Evolutionary conservation across 2,113 vertebrate species (phyloP), one percentile per base, ranked within the genome.

Genomic region (Tautogolabrus adspersus): DNA sequence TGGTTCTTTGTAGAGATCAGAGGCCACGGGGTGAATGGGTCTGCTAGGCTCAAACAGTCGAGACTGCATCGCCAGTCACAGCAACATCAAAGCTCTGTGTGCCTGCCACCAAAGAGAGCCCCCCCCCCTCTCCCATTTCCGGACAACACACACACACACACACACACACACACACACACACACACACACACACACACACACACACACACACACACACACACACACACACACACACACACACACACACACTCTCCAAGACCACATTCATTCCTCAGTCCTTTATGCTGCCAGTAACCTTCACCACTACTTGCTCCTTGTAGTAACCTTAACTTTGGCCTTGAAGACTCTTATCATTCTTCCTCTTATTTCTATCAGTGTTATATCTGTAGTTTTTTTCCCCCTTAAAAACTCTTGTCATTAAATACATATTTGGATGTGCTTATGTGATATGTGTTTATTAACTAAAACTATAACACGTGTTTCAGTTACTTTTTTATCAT

Each of bases 1-100:
- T 75, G 65, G 75, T 72, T 76, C 76, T 88, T 82, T 88, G 63
- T 82, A 79, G 70, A 85, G 85, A 91, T 90, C 82, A 83, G 78
- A 88, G 81, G 66, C 75, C 61, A 72, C 21, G 23, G 64, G 83
- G 72, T 77, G 63, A 81, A 71, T 71, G 77, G 63, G 81, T 79
- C 63, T 81, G 70, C 77, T 72, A 77, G 81, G 87, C 83, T 79
- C 79, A 76, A 60, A 57, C 64, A 72, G 73, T 66, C 55, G 5
- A 47, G 34, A 70, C 77, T 63, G 71, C 8, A 40, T 51, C 72
- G 82, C 81, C 83, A 78, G 86, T 57, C 52, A 80, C 11, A 61
- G 46, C 60, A 75, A 87, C 84, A 86, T 91, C 88, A 89, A 89
- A 90, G 89, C 66, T 65, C 70, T 59, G 78, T 65, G 42, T 73